Evolutionary conservation across 1,140 invertebrate species (phyloP).

Genomic region (Stegodyphus mimosarum): DNA sequence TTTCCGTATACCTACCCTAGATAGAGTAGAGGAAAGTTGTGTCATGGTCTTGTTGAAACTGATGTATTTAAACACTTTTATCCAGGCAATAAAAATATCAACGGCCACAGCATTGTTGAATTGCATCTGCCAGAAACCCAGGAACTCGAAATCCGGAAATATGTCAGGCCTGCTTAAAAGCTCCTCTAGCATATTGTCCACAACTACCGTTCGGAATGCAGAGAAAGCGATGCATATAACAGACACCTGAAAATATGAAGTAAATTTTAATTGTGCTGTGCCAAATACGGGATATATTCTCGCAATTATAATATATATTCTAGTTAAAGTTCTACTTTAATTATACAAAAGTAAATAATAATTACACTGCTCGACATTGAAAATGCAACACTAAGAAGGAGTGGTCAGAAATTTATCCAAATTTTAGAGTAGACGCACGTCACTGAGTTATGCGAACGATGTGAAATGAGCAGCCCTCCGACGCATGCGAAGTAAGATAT

Average conservation of each 20-base stretch:
- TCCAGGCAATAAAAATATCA: slow-evolving; percentile 75
- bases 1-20: slow-evolving; percentile 65
- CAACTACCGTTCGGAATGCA: slow-evolving; percentile 66
- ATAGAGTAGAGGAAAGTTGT: slow-evolving; percentile 78
- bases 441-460: no score
- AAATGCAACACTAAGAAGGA: no score
- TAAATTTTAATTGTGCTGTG: background rate
- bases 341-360: no score
- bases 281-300: no score
- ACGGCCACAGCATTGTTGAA: slow-evolving; percentile 74
- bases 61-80: slow-evolving; percentile 78
- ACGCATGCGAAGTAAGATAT: no score
- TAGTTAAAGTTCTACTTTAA: no score
- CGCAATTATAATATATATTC: no score
- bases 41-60: slow-evolving; percentile 84
- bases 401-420: no score
- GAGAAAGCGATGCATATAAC: slow-evolving; percentile 67
- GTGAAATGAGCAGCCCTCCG: no score
- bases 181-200: slow-evolving; percentile 65
- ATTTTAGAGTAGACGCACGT: no score
- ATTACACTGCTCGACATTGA: no score
- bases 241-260: slow-evolving; percentile 63
- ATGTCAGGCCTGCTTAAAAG: slow-evolving; percentile 69
- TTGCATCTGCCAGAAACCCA: slow-evolving; percentile 72
- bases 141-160: slow-evolving; percentile 70